phyloP scores from a whole-genome alignment of 92 coral and sea anemone species.

The Ricordea florida region DNA sequence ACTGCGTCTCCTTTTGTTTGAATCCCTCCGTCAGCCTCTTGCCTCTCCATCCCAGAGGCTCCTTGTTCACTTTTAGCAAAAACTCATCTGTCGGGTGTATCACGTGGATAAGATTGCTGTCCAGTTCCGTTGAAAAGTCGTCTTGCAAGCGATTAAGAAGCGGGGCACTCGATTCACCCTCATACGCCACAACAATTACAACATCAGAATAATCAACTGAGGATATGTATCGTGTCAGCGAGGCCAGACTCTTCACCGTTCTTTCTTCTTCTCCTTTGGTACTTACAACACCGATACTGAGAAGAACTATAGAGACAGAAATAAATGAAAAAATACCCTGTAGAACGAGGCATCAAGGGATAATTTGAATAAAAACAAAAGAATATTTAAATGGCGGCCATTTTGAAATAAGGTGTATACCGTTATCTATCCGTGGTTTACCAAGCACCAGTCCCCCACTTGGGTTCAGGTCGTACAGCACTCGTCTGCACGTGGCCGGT shows the following conservation, averaged over 20 bases:
- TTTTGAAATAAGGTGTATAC: neutral
- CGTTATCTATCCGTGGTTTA: neutral
- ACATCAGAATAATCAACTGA: conserved; percentile 4
- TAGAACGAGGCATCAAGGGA: too few species aligned
- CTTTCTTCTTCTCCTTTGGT: conserved; percentile 15
- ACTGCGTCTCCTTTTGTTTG: neutral
- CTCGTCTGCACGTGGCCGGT: neutral
- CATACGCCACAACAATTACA: conserved; percentile 27
- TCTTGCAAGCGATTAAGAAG: neutral
- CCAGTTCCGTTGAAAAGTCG: neutral
- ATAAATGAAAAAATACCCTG: neutral
- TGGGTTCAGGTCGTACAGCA: neutral
- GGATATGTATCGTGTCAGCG: conserved; percentile 12
- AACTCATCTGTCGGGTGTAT: neutral
- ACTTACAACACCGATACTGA: conserved; percentile 46
- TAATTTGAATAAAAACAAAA: too few species aligned
- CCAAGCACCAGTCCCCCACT: conserved; percentile 26
- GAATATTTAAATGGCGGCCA: neutral
- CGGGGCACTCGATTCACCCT: neutral
- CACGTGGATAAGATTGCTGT: conserved; percentile 8
- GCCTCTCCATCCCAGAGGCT: neutral
- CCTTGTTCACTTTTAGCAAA: neutral
- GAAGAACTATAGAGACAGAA: neutral
- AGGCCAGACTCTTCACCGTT: conserved; percentile 26
- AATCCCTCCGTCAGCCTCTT: neutral